Evolutionary conservation across 2,113 vertebrate genomes (phyloP), one percentile per base, ranked within the genome.

Genomic region (Panthera leo): DNA sequence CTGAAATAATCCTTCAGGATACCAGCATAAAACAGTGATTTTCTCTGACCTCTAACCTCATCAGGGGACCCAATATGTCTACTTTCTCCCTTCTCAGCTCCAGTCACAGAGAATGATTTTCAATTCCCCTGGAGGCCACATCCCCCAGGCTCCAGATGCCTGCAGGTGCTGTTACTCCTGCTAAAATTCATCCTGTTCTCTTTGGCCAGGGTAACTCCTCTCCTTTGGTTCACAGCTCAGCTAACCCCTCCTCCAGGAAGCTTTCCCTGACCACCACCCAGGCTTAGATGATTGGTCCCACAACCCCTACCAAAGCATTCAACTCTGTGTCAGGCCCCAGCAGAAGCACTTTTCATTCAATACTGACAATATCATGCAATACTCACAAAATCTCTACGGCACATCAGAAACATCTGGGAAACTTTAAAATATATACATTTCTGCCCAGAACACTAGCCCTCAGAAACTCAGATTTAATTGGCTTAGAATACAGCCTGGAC

Each of bases 391-490:
- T 58, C 55, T 61, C 21, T 61, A 25, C 9, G 58, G 25, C 42
- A 68, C 18, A 14, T n/a, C 58, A 18, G 39, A 61, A 63, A 45
- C 58, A 85, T 65, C 19, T 79, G 21, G 18, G 25, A 89, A 39
- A 25, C 65, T 91, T 87, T 31, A 75, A 83, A 39, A 91, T 51
- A 63, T 42, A 34, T 48, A 21, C 16, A 85, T 67, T 86, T 84
- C 85, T 39, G 15, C 85, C 80, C 39, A 97, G 68, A 83, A 48
- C 55, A 39, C 48, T 55, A 92, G 18, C 27, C 25, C 51, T 48
- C 70, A 96, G 76, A 91, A 76, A 93, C 63, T 93, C 94, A 78
- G 61, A 90, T 84, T 97, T 80, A 85, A 88, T 65, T 88, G 55
- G 14, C 83, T 92, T 91, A 87, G 70, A 89, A 96, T 95, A 86